Conservation (phyloP, 2,888 invertebrate species). For the Cremastobaeus sp. region DNA sequence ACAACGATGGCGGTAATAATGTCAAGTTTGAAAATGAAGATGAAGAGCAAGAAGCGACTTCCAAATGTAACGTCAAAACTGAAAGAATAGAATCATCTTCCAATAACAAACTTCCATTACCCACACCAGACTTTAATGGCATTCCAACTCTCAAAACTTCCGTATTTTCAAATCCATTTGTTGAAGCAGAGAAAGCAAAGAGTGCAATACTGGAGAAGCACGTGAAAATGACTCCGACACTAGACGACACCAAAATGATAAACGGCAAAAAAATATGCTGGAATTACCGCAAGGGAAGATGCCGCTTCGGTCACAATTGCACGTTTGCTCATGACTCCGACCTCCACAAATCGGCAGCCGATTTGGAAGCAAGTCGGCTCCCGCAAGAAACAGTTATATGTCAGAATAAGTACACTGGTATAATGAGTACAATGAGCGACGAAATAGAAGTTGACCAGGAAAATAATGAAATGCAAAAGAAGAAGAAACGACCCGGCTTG, state of each 20-base stretch:
- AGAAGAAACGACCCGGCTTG: constrained; percentile 88
- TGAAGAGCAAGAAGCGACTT: constrained; percentile 50
- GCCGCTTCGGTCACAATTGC: constrained; percentile 94
- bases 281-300: constrained; percentile 94
- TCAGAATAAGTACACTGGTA: constrained; percentile 73
- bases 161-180: constrained; percentile 92
- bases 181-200: constrained; percentile 91
- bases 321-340: constrained; percentile 95
- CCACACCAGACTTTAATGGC: constrained; percentile 83
- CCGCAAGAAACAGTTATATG: constrained; percentile 77
- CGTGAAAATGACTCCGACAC: constrained; percentile 90
- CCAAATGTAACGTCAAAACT: constrained; percentile 38
- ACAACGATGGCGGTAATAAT: constrained; percentile 54
- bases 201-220: constrained; percentile 92
- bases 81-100: constrained; percentile 66
- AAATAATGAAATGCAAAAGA: constrained; percentile 78
- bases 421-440: constrained; percentile 62
- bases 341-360: constrained; percentile 83
- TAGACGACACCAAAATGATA: constrained; percentile 86
- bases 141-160: constrained; percentile 82
- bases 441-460: constrained; percentile 80
- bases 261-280: constrained; percentile 95
- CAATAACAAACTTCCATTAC: constrained; percentile 79
- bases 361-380: constrained; percentile 81
- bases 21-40: constrained; percentile 32